These are phyloP conservation scores for Lasioglossum leucozonium DNA, from an alignment of 2,888 invertebrate species.

Conservation along the genomic window DNA sequence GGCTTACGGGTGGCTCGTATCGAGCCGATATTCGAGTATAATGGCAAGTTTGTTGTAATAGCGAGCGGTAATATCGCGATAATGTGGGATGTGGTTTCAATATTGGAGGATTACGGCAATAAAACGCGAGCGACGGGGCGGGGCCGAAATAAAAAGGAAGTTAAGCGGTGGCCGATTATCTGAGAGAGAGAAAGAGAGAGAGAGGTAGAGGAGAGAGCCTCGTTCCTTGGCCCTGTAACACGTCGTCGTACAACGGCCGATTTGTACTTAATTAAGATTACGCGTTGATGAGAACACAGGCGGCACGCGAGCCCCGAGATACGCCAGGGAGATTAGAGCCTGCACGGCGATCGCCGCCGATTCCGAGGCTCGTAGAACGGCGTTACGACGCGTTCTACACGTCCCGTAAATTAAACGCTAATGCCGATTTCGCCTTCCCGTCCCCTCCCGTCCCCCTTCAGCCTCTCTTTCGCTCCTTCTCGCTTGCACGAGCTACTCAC, in stretches of 20 bases:
- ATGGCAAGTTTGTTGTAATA: neutral
- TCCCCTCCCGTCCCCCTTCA: no score
- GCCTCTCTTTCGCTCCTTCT: neutral
- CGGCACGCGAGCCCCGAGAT: conserved; percentile 65
- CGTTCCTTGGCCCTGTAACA: conserved; percentile 37
- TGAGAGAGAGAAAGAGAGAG: neutral
- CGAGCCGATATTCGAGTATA: neutral
- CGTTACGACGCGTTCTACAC: conserved; percentile 32
- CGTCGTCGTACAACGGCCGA: conserved; percentile 53
- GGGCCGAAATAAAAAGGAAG: conserved; percentile 28
- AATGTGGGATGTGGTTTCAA: conserved; percentile 22
- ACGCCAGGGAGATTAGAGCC: conserved; percentile 59
- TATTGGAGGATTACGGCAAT: conserved; percentile 24
- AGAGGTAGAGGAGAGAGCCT: neutral
- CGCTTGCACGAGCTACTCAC: conserved; percentile 74
- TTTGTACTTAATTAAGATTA: conserved; percentile 76
- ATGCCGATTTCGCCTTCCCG: conserved; percentile 13
- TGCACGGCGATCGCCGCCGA: conserved; percentile 28
- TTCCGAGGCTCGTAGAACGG: conserved; percentile 33
- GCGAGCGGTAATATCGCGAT: conserved; percentile 7
- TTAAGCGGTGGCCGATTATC: conserved; percentile 45
- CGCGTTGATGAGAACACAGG: conserved; percentile 72
- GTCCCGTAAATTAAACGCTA: conserved; percentile 42
- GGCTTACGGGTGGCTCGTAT: neutral
- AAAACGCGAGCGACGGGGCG: neutral